phyloP scores from a whole-genome alignment of 2,113 vertebrate genomes.

The Hypomesus transpacificus region DNA sequence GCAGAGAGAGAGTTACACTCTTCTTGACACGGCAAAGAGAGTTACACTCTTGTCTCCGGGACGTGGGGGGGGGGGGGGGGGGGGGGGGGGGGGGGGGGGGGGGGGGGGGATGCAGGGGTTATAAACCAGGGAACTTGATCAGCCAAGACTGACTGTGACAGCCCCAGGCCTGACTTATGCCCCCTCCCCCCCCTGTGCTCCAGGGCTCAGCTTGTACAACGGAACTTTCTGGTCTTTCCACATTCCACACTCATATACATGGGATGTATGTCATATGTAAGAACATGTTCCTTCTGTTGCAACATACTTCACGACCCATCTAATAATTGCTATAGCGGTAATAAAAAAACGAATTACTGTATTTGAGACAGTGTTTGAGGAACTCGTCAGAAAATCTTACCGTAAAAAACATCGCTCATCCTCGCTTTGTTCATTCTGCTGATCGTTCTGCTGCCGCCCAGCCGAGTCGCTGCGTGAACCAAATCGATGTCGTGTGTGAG shows the following conservation, averaged over 20 bases:
- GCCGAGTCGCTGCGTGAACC: slow-evolving; percentile 75
- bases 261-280: too few relatives aligned
- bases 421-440: slow-evolving; percentile 3
- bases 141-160: slow-evolving; percentile 29
- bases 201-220: slow-evolving; percentile 19
- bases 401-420: too few relatives aligned
- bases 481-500: slow-evolving; percentile 74
- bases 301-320: too few relatives aligned
- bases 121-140: slow-evolving; percentile 45
- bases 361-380: too few relatives aligned
- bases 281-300: too few relatives aligned
- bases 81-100: background rate
- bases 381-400: too few relatives aligned
- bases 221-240: too few relatives aligned
- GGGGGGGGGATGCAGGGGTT: background rate
- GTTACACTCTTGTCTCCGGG: slow-evolving; percentile 11
- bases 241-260: too few relatives aligned
- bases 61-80: too few relatives aligned
- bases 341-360: too few relatives aligned
- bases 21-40: slow-evolving; percentile 17
- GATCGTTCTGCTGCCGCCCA: slow-evolving; percentile 33
- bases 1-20: slow-evolving; percentile 24
- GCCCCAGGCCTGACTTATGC: slow-evolving; percentile 39
- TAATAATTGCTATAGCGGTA: too few relatives aligned
- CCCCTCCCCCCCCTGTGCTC: slow-evolving; percentile 40